Evolutionary conservation across 2,113 vertebrate genomes (phyloP), one percentile per base, ranked within the genome.

Genomic region (Catagonus wagneri): DNA sequence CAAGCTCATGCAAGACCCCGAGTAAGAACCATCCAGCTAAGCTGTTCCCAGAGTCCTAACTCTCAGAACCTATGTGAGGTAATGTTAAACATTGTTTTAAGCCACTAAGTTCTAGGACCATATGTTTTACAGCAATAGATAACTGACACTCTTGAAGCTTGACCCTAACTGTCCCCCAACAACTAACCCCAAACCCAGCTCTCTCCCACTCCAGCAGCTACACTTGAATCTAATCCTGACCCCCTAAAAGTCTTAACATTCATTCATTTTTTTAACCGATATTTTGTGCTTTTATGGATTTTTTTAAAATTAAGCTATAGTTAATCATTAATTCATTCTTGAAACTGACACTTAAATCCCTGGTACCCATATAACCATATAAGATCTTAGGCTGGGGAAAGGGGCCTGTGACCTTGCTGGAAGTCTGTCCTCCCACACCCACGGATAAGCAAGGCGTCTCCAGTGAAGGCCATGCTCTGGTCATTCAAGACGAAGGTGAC

Each of bases 381-480:
- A 72, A 63, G 76, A 29, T 56, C 65, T 36, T 0, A 3, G 23
- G 52, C 23, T 22, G 44, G 29, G 50, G 60, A 50, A 22, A 61
- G 17, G 34, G 50, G 17, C 6, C 14, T 0, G 44, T 90, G 97
- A 99, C 99, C 99, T 97, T 99, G 99, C 96, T 99, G 99, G 97
- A 99, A 99, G 97, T 99, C 99, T 0, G 99, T 99, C 69, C 99
- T 98, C 11, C 99, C 99, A 66, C 99, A 99, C 83, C 99, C 99
- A 81, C 99, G 97, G 97, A 99, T 99, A 39, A 99, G 99, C 76
- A 99, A 97, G 19, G 99, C 91, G 7, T 99, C 99, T 12, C 99
- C 99, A 2, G 99, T 99, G 96, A 99, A 99, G 36, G 98, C 99
- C 99, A 99, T 99, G n/a, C 96, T 98, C 72, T 98, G 92, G 96